Evolutionary conservation across 2,888 invertebrate genomes (phyloP), one percentile per base, ranked within the genome.

Genomic region (Prosopocoilus inquinatus): DNA sequence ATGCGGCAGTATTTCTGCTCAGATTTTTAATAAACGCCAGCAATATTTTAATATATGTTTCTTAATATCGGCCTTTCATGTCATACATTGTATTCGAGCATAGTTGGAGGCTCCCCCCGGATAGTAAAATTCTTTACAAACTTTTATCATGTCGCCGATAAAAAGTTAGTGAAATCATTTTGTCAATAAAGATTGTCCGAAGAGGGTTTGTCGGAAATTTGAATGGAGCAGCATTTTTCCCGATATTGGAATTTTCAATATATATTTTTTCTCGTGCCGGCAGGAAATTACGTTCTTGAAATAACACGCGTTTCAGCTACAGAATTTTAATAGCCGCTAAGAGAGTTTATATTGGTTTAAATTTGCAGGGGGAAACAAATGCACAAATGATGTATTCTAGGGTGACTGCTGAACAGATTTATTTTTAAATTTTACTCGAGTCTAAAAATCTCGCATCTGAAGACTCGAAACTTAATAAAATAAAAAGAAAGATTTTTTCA

Each of bases 181-280:
- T 45, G 52, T 55, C 54, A 57, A 60, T 60, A 57, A 50, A 50
- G 41, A 50, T 41, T 57, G 56, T 56, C 57, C 58, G 58, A 57
- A 7, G 20, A 58, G 56, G 54, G 49, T 35, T 56, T 52, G 54
- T 57, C 46, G 52, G 51, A 60, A 61, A 61, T 61, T 61, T 62
- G 60, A 58, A 62, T 62, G 54, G 58, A 50, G 52, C 54, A 48
- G 57, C 60, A 62, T 62, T 58, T 60, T 59, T 55, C 48, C 47
- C 58, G 53, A 55, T 62, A 60, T 60, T 62, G 62, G 59, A 62
- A 62, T 62, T 62, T 60, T 60, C 57, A 62, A 62, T 60, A 60
- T 55, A 59, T 54, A 59, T 59, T 50, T 61, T 59, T 55, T 57
- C 50, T 51, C 50, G 47, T 48, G 45, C 43, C 32, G 46, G 9